Evolutionary conservation across 1,140 invertebrate species (phyloP).

Genomic region (Drosophila willistoni): DNA sequence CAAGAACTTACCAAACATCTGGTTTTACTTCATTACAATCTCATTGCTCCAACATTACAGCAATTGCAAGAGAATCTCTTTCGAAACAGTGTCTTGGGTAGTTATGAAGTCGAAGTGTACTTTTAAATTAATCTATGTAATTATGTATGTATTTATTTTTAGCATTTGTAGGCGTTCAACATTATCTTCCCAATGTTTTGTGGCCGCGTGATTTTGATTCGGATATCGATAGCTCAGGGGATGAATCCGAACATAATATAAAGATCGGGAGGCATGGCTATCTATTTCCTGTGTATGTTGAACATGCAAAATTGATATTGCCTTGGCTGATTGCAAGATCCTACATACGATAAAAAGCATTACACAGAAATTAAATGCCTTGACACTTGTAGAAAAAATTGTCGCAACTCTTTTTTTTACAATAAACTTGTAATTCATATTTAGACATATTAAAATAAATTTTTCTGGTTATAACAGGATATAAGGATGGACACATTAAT

Average conservation of each 20-base stretch:
- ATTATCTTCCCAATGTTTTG: constrained; percentile 59
- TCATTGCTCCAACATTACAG: constrained; percentile 51
- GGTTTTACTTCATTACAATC: constrained; percentile 51
- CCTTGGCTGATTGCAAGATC: too few species aligned
- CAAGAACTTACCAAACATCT: constrained; percentile 55
- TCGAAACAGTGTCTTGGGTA: constrained; percentile 67
- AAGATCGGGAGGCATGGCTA: constrained; percentile 18
- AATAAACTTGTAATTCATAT: too few species aligned
- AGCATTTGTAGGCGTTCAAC: constrained; percentile 64
- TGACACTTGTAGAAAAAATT: too few species aligned
- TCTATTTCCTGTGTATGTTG: too few species aligned
- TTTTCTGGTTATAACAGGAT: too few species aligned
- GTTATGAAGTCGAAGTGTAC: background rate
- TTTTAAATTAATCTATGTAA: background rate
- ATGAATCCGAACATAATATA: constrained; percentile 39
- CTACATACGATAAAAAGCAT: too few species aligned
- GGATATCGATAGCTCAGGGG: constrained; percentile 56
- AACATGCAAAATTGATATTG: too few species aligned
- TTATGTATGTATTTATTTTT: constrained; percentile 12
- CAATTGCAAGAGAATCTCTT: constrained; percentile 60
- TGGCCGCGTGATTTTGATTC: constrained; percentile 34
- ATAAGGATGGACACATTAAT: too few species aligned
- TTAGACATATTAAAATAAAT: too few species aligned
- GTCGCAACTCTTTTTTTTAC: too few species aligned
- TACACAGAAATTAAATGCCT: too few species aligned